Percentiles rank a stretch among this genome's conserved stretches.
Evolutionary conservation across 2,113 vertebrate genomes (phyloP).

Genomic region (Pseudois nayaur): DNA sequence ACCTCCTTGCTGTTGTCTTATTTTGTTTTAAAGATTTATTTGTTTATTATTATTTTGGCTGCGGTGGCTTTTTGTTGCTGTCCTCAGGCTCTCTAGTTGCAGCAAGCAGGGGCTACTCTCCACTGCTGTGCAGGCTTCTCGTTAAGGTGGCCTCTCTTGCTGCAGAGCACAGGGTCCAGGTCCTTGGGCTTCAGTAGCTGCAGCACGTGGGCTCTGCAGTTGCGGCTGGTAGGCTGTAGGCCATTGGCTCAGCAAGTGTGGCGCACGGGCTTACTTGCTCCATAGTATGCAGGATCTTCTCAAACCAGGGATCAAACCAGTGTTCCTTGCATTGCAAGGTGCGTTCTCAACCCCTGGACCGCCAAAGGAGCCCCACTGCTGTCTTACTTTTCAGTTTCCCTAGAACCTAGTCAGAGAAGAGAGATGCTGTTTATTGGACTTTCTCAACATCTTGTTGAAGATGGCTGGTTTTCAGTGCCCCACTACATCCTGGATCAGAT

Average conservation of each 20-base stretch:
- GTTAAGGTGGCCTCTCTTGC: not conserved
- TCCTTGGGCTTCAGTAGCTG: not conserved
- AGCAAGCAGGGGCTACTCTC: not conserved
- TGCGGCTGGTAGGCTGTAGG: not conserved
- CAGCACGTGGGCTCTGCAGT: not conserved
- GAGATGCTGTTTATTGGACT: not conserved
- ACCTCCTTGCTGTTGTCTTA: not conserved
- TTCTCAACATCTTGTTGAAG: not conserved
- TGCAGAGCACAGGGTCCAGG: not conserved
- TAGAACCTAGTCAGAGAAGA: not conserved
- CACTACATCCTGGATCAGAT: not conserved
- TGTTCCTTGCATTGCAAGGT: not conserved
- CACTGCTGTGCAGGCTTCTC: not conserved
- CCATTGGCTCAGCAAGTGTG: not conserved
- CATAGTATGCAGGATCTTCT: not conserved
- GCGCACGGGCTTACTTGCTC: not conserved
- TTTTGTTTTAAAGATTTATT: not conserved
- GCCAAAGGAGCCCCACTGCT: not conserved
- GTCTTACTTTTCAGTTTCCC: not conserved
- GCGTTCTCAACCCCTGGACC: not conserved
- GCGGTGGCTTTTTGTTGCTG: not conserved
- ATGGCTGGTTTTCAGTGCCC: not conserved
- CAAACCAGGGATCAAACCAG: not conserved
- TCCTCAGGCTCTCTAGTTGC: not conserved
- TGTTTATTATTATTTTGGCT: not conserved